A percentile compares a stretch with the other conserved stretches of the same genome.
phyloP scores from a whole-genome alignment of 1,140 invertebrate species.

The Wasmannia auropunctata region DNA sequence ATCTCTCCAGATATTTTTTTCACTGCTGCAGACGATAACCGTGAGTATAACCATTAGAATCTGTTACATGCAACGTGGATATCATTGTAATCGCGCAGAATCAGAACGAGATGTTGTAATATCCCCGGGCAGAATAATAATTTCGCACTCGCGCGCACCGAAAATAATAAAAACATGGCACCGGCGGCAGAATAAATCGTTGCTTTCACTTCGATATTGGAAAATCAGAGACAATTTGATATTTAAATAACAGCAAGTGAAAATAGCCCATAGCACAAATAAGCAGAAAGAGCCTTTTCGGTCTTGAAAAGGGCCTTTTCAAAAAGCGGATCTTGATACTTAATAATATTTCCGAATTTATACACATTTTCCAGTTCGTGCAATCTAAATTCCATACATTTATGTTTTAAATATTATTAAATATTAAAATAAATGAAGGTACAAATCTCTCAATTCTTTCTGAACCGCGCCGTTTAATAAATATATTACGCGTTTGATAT shows the following conservation, averaged over 20 bases:
- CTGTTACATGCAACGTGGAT: slow-evolving; percentile 74
- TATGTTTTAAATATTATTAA: no score
- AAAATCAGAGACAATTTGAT: slow-evolving; percentile 11
- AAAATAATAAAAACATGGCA: neutral
- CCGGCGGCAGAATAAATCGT: neutral
- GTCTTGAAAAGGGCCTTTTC: no score
- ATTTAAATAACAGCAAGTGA: neutral
- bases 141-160: neutral
- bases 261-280: neutral
- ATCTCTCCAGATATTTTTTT: slow-evolving; percentile 36
- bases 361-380: no score
- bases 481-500: neutral
- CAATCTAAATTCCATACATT: no score
- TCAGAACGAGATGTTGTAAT: neutral
- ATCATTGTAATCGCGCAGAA: slow-evolving; percentile 56
- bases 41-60: slow-evolving; percentile 79
- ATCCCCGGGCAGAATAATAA: neutral
- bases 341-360: no score
- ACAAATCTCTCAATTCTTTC: neutral
- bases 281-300: no score
- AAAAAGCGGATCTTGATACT: no score
- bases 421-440: no score
- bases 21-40: slow-evolving; percentile 59
- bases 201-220: neutral
- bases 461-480: neutral